Evolutionary conservation across 2,113 vertebrate genomes (phyloP).

Genomic region (Penelope pileata): DNA sequence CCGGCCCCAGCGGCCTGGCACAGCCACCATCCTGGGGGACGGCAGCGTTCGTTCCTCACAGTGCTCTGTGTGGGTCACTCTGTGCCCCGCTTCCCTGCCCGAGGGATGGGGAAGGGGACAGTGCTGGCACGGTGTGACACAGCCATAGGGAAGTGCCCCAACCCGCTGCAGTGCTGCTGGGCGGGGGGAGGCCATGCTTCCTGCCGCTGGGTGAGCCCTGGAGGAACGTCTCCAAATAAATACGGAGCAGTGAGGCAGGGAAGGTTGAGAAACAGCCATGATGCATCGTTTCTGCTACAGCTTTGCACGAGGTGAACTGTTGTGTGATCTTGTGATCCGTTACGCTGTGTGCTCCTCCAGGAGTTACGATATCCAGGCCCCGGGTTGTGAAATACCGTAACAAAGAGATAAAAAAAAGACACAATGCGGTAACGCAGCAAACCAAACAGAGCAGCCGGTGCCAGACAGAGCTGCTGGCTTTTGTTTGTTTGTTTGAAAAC

Average conservation of each 20-base stretch:
- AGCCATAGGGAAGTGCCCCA: neutral
- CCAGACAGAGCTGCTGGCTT: slow-evolving; percentile 14
- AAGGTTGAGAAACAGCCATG: neutral
- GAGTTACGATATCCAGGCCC: neutral
- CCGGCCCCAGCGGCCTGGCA: neutral
- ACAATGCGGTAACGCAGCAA: slow-evolving; percentile 8
- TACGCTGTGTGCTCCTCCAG: slow-evolving; percentile 9
- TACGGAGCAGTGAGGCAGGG: neutral
- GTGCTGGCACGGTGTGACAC: no score
- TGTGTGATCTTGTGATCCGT: neutral
- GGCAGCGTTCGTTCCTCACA: no score
- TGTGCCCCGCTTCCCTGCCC: no score
- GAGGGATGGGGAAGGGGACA: rapidly evolving
- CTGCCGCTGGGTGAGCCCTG: neutral
- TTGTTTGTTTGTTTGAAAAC: slow-evolving; percentile 37
- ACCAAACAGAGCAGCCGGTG: neutral
- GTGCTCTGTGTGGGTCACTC: no score
- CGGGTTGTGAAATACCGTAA: neutral
- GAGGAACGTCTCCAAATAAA: neutral
- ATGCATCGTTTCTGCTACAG: neutral
- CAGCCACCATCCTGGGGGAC: rapidly evolving
- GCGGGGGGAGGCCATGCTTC: neutral
- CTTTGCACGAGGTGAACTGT: neutral
- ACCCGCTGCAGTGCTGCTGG: neutral
- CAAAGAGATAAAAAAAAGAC: neutral